Evolutionary conservation across 2,113 vertebrate genomes (phyloP), one percentile per base, ranked within the genome.

Genomic region (Benitochromis conjunctus): DNA sequence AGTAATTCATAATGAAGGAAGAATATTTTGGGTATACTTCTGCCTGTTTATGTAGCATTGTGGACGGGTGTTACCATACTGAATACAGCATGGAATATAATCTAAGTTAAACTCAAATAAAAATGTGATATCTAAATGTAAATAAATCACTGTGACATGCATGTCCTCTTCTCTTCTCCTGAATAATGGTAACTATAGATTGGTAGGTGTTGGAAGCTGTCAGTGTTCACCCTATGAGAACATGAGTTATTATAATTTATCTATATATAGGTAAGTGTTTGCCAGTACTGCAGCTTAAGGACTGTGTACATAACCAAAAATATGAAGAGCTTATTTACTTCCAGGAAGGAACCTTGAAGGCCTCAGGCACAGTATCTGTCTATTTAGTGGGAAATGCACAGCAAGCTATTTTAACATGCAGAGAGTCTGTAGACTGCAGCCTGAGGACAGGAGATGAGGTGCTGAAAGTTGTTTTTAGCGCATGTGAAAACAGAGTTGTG

Each of bases 321-420:
- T n/a, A 76, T 43, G 18, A 71, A n/a, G 18, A 41, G 1, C 53
- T 56, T 48, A 48, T 88, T 87, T 64, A 74, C 51, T 85, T 46
- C 76, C 55, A 84, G 79, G 51, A 81, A 85, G 80, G 24, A 87
- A 64, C 43, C 48, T 38, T 6, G 54, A 86, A 80, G 54, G 69
- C 83, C 38, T 24, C 60, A 81, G 62, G 89, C 55, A 38, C n/a
- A 55, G 64, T 41, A 78, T 62, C 74, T 62, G 78, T 86, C 85
- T 79, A 48, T 60, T 16, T 9, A 9, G 34, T 79, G 48, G 24
- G 84, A 86, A 81, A 81, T 86, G 64, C 71, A 53, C 13, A 5
- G 62, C 48, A 60, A 80, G 85, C 82, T 83, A 85, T 92, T 93
- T 89, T 56, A 78, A 85, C 53, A 21, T 69, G 79, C 80, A 89